These are phyloP conservation scores for Theocolax elegans DNA, from an alignment of 1,140 invertebrate species.

Conservation along the genomic window DNA sequence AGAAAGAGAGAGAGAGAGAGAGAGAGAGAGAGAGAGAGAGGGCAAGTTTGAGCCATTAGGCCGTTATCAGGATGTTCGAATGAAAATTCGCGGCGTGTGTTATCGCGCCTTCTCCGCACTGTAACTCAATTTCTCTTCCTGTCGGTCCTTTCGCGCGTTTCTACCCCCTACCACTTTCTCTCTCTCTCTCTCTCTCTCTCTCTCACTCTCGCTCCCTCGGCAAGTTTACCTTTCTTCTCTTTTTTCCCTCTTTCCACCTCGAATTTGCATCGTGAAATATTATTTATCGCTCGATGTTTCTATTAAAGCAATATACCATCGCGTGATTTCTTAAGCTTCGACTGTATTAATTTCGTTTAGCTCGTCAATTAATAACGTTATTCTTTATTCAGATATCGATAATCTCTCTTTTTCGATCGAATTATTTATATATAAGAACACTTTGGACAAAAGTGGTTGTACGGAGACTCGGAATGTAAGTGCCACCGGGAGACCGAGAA, in stretches of 20 bases:
- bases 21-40: conserved; percentile 7
- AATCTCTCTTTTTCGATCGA: too few relatives aligned
- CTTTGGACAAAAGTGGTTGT: too few relatives aligned
- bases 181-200: conserved; percentile 16
- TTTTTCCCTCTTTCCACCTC: not conserved
- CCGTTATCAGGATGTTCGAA: conserved; percentile 59
- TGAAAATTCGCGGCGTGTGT: conserved; percentile 58
- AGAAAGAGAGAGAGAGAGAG: conserved; percentile 17
- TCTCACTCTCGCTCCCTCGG: not conserved
- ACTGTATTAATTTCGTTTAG: not conserved
- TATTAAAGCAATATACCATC: conserved; percentile 31
- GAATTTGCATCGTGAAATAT: conserved; percentile 33
- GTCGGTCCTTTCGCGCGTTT: conserved; percentile 21
- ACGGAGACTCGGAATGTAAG: too few relatives aligned
- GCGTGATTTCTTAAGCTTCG: conserved; percentile 19
- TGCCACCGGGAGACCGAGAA: too few relatives aligned
- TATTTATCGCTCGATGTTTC: conserved; percentile 32
- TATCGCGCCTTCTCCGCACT: conserved; percentile 49
- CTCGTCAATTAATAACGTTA: too few relatives aligned
- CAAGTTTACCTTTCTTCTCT: not conserved
- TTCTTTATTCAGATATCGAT: too few relatives aligned
- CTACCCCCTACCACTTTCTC: not conserved
- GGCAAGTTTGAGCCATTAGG: conserved; percentile 56
- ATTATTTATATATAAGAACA: too few relatives aligned
- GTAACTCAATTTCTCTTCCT: conserved; percentile 44